A percentile compares a stretch with the other conserved stretches of the same genome.
Conservation (phyloP, 2,113 vertebrate species). For the Ondatra zibethicus region DNA sequence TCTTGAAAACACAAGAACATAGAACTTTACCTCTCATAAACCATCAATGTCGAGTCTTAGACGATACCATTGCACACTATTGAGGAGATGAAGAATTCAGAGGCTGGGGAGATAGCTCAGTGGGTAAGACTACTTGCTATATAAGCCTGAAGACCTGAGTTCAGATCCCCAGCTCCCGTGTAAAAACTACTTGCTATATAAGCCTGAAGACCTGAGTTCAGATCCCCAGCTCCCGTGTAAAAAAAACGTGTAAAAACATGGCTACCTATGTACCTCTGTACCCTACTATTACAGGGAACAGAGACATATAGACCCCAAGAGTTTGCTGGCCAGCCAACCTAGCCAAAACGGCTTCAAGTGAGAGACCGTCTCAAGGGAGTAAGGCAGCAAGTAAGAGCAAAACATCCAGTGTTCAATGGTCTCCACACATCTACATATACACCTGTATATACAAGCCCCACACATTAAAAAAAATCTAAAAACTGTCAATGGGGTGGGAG, state of each 20-base stretch:
- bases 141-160: background rate
- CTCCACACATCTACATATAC: background rate
- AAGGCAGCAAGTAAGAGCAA: background rate
- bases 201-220: background rate
- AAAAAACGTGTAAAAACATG: background rate
- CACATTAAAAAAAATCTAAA: background rate
- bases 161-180: background rate
- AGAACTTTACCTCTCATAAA: background rate
- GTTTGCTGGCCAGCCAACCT: background rate
- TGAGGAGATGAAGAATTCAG: background rate
- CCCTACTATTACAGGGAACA: no score
- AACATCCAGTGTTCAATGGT: background rate
- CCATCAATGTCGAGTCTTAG: slow-evolving; percentile 9
- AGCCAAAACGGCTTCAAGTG: background rate
- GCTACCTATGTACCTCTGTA: no score
- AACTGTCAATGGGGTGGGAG: background rate
- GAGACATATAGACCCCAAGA: background rate
- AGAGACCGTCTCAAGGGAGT: background rate
- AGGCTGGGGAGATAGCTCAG: no score
- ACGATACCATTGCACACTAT: background rate
- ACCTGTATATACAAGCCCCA: background rate
- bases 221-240: background rate
- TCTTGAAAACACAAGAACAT: slow-evolving; percentile 51
- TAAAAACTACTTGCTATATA: background rate
- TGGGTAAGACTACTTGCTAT: background rate